These are phyloP conservation scores for Todus mexicanus DNA, from an alignment of 2,797 vertebrate genomes.

Conservation along the genomic window DNA sequence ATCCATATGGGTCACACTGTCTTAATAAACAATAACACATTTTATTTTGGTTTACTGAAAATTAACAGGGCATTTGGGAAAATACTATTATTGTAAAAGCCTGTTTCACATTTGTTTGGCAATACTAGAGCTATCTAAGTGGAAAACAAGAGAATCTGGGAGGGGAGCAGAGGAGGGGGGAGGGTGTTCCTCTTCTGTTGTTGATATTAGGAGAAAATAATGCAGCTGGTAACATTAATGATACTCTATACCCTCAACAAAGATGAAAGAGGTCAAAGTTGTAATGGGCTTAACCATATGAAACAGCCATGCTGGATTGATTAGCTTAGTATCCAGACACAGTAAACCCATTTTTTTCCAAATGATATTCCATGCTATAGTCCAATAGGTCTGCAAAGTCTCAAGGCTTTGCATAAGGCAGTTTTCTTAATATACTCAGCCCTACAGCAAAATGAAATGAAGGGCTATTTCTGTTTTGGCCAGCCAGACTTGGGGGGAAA, in stretches of 20 bases:
- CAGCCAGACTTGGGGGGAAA: background rate
- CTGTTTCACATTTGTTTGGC: constrained; percentile 76
- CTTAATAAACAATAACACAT: constrained; percentile 79
- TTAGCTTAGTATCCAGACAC: constrained; percentile 64
- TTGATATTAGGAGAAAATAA: constrained; percentile 73
- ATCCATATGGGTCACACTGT: constrained; percentile 72
- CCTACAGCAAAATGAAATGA: constrained; percentile 25
- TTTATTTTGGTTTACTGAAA: constrained; percentile 81
- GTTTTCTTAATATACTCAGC: constrained; percentile 3
- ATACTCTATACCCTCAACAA: constrained; percentile 68
- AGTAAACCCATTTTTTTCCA: constrained; percentile 26
- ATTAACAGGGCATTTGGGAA: constrained; percentile 79
- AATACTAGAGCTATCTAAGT: constrained; percentile 66
- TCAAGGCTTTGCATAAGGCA: constrained; percentile 39
- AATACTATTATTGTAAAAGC: constrained; percentile 72
- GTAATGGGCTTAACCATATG: constrained; percentile 69
- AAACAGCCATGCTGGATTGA: constrained; percentile 69
- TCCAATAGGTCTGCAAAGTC: constrained; percentile 58
- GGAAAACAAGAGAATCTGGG: constrained; percentile 65
- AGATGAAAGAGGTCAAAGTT: constrained; percentile 75
- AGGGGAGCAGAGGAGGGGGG: no score
- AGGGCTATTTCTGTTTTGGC: background rate
- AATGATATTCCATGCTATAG: constrained; percentile 62
- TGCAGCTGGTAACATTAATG: constrained; percentile 75
- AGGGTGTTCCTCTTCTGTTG: background rate